Evolutionary conservation across 2,888 invertebrate species (phyloP), one percentile per base, ranked within the genome.

Genomic region (Mongoloraphidia duomilia): DNA sequence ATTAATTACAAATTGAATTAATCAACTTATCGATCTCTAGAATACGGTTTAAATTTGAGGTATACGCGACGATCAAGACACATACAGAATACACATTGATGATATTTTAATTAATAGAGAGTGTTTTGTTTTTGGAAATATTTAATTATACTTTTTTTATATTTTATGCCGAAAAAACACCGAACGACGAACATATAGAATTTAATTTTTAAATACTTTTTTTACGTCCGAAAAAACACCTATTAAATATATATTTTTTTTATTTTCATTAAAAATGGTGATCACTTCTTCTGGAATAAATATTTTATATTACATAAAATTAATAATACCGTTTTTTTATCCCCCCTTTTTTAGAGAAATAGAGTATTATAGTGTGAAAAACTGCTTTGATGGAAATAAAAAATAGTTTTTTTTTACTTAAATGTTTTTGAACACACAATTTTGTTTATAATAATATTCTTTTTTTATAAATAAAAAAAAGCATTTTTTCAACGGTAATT

Each of bases 61-160:
- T 75, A 75, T 75, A 75, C 72, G 72, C 71, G 61, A 69, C 67
- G 72, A 71, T 62, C 62, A 67, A 67, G 66, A 68, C 66, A 68
- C 67, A 67, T 63, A 68, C 59, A 66, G 59, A 65, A 59, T 66
- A 68, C 55, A 54, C 49, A 55, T 54, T 55, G 50, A 44, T 49
- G 54, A 59, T 52, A 55, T 56, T 58, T 58, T 26, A 26, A n/a
- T n/a, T n/a, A 26, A 26, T 26, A 26, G 26, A 26, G 26, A 26
- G 26, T 26, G 26, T 26, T 26, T 59, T 57, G 60, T 59, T 59
- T 55, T 56, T 56, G 58, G 56, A 58, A 57, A 58, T 57, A 57
- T 55, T 54, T 55, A 26, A 26, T 9, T 36, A 34, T 44, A 33
- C 14, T 34, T 39, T 33, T 39, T 56, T 58, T 57, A 58, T 56